Conservation (phyloP, 2,888 invertebrate species). For the Nysson spinosus region DNA sequence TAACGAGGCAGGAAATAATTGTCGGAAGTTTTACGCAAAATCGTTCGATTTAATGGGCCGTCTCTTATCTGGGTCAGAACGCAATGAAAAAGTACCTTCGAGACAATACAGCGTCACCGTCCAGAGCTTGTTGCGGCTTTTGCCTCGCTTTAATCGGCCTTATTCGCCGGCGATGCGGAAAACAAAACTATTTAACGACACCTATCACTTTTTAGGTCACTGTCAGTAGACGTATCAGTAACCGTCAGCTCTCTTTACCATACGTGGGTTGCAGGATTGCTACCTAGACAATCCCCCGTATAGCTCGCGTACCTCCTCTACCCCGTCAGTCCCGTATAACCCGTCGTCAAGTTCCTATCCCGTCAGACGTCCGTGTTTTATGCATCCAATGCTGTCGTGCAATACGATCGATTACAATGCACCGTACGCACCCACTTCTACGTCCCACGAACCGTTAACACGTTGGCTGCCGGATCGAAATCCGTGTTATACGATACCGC, state of each 20-base stretch:
- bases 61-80: constrained; percentile 5
- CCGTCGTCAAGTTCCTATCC: background rate
- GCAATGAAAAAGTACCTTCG: background rate
- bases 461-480: no score
- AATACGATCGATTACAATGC: background rate
- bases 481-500: no score
- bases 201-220: constrained; percentile 28
- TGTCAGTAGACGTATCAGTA: constrained; percentile 31
- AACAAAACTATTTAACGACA: constrained; percentile 19
- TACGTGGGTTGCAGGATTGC: background rate
- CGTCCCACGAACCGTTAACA: background rate
- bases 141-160: constrained; percentile 34
- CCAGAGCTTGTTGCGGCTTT: constrained; percentile 9
- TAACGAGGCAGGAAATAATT: background rate
- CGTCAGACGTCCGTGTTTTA: background rate
- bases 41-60: background rate
- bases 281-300: background rate
- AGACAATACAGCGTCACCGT: background rate
- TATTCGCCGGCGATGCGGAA: constrained; percentile 39
- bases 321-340: background rate
- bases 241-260: constrained; percentile 1
- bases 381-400: background rate
- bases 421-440: background rate
- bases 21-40: background rate
- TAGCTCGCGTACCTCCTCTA: background rate